Percentiles rank a stretch among this genome's conserved stretches.
Evolutionary conservation across 2,888 invertebrate species (phyloP).

Genomic region (Tholera decimalis): DNA sequence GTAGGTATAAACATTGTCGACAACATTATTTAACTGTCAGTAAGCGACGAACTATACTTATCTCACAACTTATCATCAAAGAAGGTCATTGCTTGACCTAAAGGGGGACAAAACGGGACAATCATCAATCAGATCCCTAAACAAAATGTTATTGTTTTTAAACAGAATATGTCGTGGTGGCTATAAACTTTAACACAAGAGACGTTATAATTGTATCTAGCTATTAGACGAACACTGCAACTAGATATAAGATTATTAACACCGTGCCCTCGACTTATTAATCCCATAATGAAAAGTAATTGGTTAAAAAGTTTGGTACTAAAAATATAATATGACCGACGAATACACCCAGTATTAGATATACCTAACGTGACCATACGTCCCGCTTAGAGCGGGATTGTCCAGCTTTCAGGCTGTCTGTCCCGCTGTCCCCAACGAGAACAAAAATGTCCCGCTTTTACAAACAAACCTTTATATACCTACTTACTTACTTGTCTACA

Average conservation of each 20-base stretch:
- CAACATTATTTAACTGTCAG: slow-evolving; percentile 1
- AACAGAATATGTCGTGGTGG: slow-evolving; percentile 6
- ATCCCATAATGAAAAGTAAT: slow-evolving; percentile 47
- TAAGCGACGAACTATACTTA: slow-evolving; percentile 19
- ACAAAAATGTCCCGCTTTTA: no score
- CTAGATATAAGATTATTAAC: slow-evolving; percentile 1
- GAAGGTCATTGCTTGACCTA: slow-evolving; percentile 59
- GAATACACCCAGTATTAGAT: no score
- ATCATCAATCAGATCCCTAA: slow-evolving; percentile 23
- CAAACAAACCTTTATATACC: no score
- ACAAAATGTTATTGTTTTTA: slow-evolving; percentile 3
- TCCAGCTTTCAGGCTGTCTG: no score
- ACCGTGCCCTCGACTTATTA: slow-evolving; percentile 15
- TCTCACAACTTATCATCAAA: slow-evolving; percentile 46
- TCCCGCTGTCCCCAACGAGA: no score
- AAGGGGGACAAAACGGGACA: slow-evolving; percentile 22
- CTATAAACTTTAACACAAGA: slow-evolving; percentile 5
- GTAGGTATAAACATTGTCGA: slow-evolving; percentile 15
- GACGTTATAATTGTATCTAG: slow-evolving; percentile 8
- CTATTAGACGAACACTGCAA: slow-evolving; percentile 6
- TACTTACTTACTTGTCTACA: no score
- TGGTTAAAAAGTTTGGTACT: slow-evolving; percentile 45
- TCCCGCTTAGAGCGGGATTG: no score
- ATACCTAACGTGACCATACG: no score
- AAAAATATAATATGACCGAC: slow-evolving; percentile 40